A percentile compares a stretch with the other conserved stretches of the same genome.
These are phyloP conservation scores for Agriopis marginaria DNA, from an alignment of 2,888 invertebrate species.

Conservation along the genomic window DNA sequence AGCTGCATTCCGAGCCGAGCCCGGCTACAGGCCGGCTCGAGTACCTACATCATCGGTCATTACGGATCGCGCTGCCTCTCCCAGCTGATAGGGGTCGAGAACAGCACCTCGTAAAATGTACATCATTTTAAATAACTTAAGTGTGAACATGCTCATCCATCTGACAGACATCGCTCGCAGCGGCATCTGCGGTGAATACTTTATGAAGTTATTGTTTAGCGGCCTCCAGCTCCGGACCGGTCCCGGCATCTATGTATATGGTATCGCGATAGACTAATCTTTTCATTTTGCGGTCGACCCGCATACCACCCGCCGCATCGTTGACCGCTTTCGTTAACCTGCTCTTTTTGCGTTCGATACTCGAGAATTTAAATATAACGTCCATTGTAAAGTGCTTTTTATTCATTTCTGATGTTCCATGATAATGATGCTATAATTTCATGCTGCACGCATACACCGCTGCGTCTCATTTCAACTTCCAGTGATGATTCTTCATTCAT, in stretches of 20 bases:
- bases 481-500: slow-evolving; percentile 84
- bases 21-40: neutral
- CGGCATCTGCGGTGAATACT: slow-evolving; percentile 76
- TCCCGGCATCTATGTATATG: slow-evolving; percentile 48
- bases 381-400: slow-evolving; percentile 25
- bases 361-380: slow-evolving; percentile 34
- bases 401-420: slow-evolving; percentile 30
- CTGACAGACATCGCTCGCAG: slow-evolving; percentile 54
- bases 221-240: slow-evolving; percentile 66
- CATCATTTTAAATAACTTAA: slow-evolving; percentile 39
- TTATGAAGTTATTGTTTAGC: slow-evolving; percentile 81
- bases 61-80: slow-evolving; percentile 9
- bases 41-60: slow-evolving; percentile 20
- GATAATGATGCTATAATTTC: slow-evolving; percentile 60
- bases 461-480: slow-evolving; percentile 69
- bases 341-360: slow-evolving; percentile 56
- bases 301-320: slow-evolving; percentile 65
- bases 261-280: slow-evolving; percentile 62
- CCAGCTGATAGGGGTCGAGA: slow-evolving; percentile 34
- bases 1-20: slow-evolving; percentile 23
- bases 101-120: slow-evolving; percentile 34
- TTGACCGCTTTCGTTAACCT: slow-evolving; percentile 63
- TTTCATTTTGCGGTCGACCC: slow-evolving; percentile 80
- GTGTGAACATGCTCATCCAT: slow-evolving; percentile 50
- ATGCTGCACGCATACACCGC: slow-evolving; percentile 56